Base-by-base conservation (phyloP, 2,113 vertebrate genomes). In the Halcyon senegalensis region DNA sequence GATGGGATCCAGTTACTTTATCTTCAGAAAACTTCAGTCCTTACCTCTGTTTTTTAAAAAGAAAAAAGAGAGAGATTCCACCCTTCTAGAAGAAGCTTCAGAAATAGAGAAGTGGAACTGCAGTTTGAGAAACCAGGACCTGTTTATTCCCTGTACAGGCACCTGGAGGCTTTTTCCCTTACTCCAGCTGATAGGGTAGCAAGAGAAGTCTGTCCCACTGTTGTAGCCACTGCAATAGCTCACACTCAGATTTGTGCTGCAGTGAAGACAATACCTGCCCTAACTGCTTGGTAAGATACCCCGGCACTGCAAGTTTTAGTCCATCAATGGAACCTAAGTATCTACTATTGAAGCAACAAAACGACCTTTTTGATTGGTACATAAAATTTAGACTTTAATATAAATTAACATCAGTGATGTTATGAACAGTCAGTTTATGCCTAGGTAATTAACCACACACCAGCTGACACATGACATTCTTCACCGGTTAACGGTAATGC, bases 401-500 rank as follows among this genome's bases (percentile, higher is more conserved):
- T 76, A 93, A 84, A 50, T 70, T 74, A 96, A 59, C 24, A 89
- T 39, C 62, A 55, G 20, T 23, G 24, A 51, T 84, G 25, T 50
- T 89, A 46, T 4, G 4, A 76, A 68, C 18, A 56, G 11, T 78
- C 41, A 25, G 8, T 51, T 77, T 53, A 30, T 59, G 35, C 63
- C 78, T 5, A 74, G 48, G 37, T 60, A 39, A 78, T 60, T 64
- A 88, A 46, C 18, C 69, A 76, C 25, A 69, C 25, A 25, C 66
- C 28, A 55, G 30, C 30, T 64, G 20, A 35, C 23, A 18, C 17
- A 7, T n/a, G 46, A 37, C 39, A 14, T 31, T 82, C 58, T 67
- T 98, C 89, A 98, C 33, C 81, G 94, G 84, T 97, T 98, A 43
- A 98, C 98, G 11, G 97, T 98, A 74, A 99, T 99, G 87, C 99